These are phyloP conservation scores for Mionectes olivaceus DNA, from an alignment of 2,797 vertebrate genomes.

Conservation along the genomic window DNA sequence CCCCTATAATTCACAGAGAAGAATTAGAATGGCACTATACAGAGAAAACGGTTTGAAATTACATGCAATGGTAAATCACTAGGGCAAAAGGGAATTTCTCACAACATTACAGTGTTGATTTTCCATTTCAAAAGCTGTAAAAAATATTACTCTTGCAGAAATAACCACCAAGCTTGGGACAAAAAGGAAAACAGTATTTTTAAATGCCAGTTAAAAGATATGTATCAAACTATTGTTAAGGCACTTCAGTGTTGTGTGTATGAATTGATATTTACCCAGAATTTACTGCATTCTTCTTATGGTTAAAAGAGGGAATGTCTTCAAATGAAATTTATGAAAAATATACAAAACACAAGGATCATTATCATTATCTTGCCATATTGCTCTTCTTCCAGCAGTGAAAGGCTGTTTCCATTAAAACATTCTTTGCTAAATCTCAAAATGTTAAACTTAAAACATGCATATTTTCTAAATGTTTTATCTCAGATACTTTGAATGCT, in stretches of 20 bases:
- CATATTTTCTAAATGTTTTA: background rate
- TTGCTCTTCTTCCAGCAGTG: background rate
- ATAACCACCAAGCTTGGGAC: background rate
- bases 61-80: background rate
- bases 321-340: background rate
- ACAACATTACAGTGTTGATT: background rate
- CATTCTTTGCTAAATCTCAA: background rate
- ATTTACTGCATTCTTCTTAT: background rate
- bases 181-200: background rate
- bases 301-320: background rate
- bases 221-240: background rate
- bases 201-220: background rate
- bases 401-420: background rate
- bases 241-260: background rate
- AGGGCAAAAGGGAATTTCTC: background rate
- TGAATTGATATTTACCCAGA: background rate
- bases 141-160: background rate
- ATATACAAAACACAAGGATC: background rate
- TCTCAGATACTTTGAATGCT: background rate
- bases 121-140: slow-evolving; percentile 1
- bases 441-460: background rate
- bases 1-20: background rate
- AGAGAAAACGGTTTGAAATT: background rate
- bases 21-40: background rate
- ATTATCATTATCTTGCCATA: background rate